Base-by-base conservation (phyloP, 2,797 vertebrate genomes). In the Danionella dracula region DNA sequence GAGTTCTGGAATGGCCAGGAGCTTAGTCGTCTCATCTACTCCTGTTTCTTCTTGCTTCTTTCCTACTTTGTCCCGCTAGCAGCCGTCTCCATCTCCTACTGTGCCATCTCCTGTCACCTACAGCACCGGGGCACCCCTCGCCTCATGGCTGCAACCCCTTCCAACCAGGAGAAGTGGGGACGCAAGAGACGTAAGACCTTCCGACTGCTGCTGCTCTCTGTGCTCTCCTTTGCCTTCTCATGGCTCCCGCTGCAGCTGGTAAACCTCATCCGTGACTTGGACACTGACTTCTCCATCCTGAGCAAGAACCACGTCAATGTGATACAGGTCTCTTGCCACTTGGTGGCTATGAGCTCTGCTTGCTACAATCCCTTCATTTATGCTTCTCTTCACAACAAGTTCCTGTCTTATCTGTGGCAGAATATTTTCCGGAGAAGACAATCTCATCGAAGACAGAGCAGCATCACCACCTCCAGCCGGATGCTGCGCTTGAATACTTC, bases 301-400 rank as follows among this genome's bases (percentile, higher is more conserved):
- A 89, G 90, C 74, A 95, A 95, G 82, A 85, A 83, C 51, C 92
- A 93, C 0, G 53, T 94, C 48, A 93, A 94, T 0, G 81, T 94
- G 72, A 86, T 94, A 73, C 93, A 95, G 81, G 89, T 94, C 61
- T 92, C 91, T 0, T 92, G 90, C 56, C 93, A 94, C 82, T 84
- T 93, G 77, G 56, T 93, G 0, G 92, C 93, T 56, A 95, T 95
- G 93, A 93, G 90, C 83, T 95, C 93, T 0, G 79, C 93, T 34
- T 94, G 93, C 84, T 95, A 92, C 84, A 95, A 95, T 81, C 93
- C 93, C 0, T 95, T 95, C 60, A 93, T 95, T 76, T 95, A 95
- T 0, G 93, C 93, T 41, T 93, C 92, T 0, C 75, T 95, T 34
- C 93, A 94, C 0, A 46, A 90, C 72, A 94, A 93, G 80, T 88